Evolutionary conservation across 2,888 invertebrate genomes (phyloP).

Genomic region (Slavum lentiscoides): DNA sequence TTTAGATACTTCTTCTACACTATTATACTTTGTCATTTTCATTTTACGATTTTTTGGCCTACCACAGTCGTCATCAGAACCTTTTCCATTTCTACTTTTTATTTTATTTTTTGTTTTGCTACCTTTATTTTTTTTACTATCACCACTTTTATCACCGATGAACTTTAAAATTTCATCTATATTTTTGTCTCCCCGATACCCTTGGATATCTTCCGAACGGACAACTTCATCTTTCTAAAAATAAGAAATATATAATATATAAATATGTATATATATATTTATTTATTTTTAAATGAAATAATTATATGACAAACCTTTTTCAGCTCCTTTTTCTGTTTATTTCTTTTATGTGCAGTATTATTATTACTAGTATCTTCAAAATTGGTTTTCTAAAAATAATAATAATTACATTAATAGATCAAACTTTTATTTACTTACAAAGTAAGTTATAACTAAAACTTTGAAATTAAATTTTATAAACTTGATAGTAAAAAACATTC

Average conservation of each 20-base stretch:
- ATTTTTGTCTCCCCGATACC: constrained; percentile 78
- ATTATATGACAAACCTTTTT: constrained; percentile 36
- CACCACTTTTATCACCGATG: constrained; percentile 61
- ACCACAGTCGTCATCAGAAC: constrained; percentile 55
- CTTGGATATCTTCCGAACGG: constrained; percentile 68
- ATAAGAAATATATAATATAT: not conserved
- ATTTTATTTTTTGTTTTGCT: constrained; percentile 57
- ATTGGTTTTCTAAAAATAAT: constrained; percentile 36
- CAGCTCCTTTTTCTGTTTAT: constrained; percentile 47
- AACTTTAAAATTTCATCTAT: constrained; percentile 77
- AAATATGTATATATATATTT: too few species aligned
- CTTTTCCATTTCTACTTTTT: constrained; percentile 59
- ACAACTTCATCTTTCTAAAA: constrained; percentile 45
- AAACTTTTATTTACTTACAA: not conserved
- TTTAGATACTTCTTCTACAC: constrained; percentile 79
- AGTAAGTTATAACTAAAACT: not conserved
- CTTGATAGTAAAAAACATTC: not conserved
- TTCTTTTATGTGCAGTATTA: constrained; percentile 30
- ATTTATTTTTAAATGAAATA: not conserved
- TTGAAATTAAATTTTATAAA: not conserved
- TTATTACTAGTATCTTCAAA: constrained; percentile 44
- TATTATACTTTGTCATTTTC: constrained; percentile 72
- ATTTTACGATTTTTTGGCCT: constrained; percentile 56
- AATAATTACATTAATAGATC: not conserved
- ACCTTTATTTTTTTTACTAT: constrained; percentile 57